Conservation (phyloP, 2,888 invertebrate species). For the Gandaritis pyraliata region DNA sequence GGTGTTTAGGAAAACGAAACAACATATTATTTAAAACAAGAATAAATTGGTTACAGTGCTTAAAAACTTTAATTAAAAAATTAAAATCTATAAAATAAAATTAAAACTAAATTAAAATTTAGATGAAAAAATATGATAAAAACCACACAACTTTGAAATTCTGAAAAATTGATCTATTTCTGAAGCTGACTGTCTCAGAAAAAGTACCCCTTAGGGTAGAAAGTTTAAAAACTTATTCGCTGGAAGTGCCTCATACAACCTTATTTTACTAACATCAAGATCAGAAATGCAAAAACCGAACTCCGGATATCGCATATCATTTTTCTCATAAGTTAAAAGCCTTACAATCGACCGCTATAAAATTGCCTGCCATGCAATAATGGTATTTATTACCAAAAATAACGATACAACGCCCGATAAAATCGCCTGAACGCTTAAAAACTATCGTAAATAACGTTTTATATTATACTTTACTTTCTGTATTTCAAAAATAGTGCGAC, state of each 20-base stretch:
- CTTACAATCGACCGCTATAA: conserved; percentile 27
- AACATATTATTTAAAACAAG: too few species aligned
- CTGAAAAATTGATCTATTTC: too few species aligned
- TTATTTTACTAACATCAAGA: conserved; percentile 5
- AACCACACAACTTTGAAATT: too few species aligned
- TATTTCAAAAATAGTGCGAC: conserved; percentile 57
- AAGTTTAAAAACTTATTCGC: too few species aligned
- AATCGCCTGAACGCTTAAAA: conserved; percentile 57
- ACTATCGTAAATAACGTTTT: conserved; percentile 64
- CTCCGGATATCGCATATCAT: conserved; percentile 25
- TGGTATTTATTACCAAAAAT: conserved; percentile 45
- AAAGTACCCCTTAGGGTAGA: too few species aligned
- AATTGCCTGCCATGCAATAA: conserved; percentile 37
- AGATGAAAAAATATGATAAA: too few species aligned
- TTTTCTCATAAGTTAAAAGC: conserved; percentile 6
- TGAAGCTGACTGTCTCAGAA: too few species aligned
- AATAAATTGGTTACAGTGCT: too few species aligned
- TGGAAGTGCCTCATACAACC: not conserved
- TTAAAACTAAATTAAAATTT: too few species aligned
- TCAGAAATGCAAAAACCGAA: conserved; percentile 6
- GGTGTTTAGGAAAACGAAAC: too few species aligned
- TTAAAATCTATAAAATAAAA: too few species aligned
- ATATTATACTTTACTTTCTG: conserved; percentile 46
- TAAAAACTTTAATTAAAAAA: too few species aligned
- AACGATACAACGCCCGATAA: conserved; percentile 52